phyloP scores from a whole-genome alignment of 2,113 vertebrate genomes.

The Neodontobutis hainanensis region DNA sequence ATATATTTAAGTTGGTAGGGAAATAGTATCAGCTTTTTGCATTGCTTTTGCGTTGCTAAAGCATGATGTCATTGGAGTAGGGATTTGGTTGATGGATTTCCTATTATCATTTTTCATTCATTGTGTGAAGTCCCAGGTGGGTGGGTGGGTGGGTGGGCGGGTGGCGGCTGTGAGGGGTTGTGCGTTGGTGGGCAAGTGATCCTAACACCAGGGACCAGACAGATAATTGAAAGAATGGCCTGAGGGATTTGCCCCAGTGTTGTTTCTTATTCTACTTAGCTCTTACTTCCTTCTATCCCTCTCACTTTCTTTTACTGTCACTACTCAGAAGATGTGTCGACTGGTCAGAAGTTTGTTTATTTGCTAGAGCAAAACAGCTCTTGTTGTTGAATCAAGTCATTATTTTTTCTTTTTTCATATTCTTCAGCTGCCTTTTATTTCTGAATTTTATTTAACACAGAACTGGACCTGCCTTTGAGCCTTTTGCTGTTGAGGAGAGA shows the following conservation, averaged over 20 bases:
- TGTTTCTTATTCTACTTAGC: slow-evolving; percentile 33
- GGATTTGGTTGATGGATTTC: slow-evolving; percentile 12
- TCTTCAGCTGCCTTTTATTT: slow-evolving; percentile 1
- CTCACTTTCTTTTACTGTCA: slow-evolving; percentile 11
- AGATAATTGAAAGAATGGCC: slow-evolving; percentile 66
- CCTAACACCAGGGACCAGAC: slow-evolving; percentile 41
- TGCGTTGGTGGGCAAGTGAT: slow-evolving; percentile 42
- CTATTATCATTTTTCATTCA: slow-evolving; percentile 25
- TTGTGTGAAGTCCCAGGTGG: slow-evolving; percentile 29
- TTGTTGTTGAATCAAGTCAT: not conserved
- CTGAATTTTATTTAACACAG: slow-evolving; percentile 8
- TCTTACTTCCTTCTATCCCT: slow-evolving; percentile 31
- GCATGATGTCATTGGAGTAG: slow-evolving; percentile 9
- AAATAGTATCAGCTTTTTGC: not conserved
- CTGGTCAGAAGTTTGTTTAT: slow-evolving; percentile 9
- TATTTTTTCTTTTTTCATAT: not conserved
- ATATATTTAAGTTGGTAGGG: too few species aligned
- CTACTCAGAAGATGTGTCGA: not conserved
- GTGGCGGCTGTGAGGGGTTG: slow-evolving; percentile 14
- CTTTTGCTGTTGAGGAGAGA: not conserved
- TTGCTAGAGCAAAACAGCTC: too few species aligned
- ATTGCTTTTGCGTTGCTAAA: slow-evolving; percentile 11
- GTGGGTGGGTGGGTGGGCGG: slow-evolving; percentile 20
- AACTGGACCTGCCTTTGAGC: slow-evolving; percentile 5
- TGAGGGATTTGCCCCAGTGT: slow-evolving; percentile 45